A percentile compares a stretch with the other conserved stretches of the same genome.
These are phyloP conservation scores for Nannoperca obscura DNA, from an alignment of 2,797 vertebrate species.

Conservation along the genomic window DNA sequence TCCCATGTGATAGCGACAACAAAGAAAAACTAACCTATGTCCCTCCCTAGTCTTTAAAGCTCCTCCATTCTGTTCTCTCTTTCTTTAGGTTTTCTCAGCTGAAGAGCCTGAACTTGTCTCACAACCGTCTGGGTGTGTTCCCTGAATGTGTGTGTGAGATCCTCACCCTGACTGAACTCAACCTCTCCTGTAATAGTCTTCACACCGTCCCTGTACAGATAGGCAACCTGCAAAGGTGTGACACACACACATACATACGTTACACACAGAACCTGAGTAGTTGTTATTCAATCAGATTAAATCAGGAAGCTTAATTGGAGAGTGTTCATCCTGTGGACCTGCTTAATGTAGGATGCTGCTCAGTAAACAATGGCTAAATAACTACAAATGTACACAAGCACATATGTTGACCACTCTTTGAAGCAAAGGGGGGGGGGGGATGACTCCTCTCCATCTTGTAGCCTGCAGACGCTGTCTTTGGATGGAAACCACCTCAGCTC, in stretches of 20 bases:
- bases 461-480: slow-evolving; percentile 93
- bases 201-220: slow-evolving; percentile 87
- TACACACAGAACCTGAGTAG: neutral
- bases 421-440: slow-evolving; percentile 23
- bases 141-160: slow-evolving; percentile 93
- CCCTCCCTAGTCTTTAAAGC: neutral
- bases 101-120: slow-evolving; percentile 95
- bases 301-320: slow-evolving; percentile 50
- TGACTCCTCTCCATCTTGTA: slow-evolving; percentile 60
- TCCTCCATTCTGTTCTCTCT: slow-evolving; percentile 21
- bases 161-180: slow-evolving; percentile 93
- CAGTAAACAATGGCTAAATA: slow-evolving; percentile 20
- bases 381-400: slow-evolving; percentile 19
- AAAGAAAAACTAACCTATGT: neutral
- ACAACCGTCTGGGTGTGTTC: slow-evolving; percentile 94
- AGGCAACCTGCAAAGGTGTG: slow-evolving; percentile 91
- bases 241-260: neutral
- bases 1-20: slow-evolving; percentile 5
- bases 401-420: slow-evolving; percentile 16
- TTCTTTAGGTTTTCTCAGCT: slow-evolving; percentile 92
- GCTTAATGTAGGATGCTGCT: neutral
- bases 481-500: slow-evolving; percentile 93
- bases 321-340: slow-evolving; percentile 30
- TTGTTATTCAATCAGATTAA: slow-evolving; percentile 54
- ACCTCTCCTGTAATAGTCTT: slow-evolving; percentile 94